phyloP scores from a whole-genome alignment of 2,797 vertebrate species.

The Gymnothorax javanicus region DNA sequence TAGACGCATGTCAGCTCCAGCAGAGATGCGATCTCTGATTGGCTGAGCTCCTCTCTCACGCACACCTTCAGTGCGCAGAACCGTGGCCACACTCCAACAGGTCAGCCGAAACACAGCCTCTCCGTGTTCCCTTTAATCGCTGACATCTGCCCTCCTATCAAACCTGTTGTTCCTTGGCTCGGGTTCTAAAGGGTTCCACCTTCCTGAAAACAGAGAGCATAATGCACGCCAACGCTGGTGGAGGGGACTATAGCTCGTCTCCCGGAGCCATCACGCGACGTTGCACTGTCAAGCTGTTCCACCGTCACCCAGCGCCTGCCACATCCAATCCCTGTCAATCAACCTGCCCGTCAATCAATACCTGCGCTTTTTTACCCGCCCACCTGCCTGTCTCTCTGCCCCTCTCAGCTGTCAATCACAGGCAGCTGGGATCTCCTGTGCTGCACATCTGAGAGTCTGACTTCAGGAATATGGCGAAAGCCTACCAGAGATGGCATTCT shows the following conservation, averaged over 20 bases:
- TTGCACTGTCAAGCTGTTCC: background rate
- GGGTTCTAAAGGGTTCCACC: background rate
- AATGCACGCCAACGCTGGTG: background rate
- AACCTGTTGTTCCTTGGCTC: background rate
- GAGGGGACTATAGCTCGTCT: background rate
- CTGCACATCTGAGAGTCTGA: background rate
- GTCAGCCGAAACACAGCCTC: background rate
- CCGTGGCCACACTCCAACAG: background rate
- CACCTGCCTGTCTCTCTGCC: slow-evolving; percentile 62
- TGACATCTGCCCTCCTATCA: background rate
- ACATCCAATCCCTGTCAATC: slow-evolving; percentile 71
- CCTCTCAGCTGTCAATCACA: slow-evolving; percentile 71
- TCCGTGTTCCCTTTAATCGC: background rate
- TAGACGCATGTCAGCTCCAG: too few species aligned
- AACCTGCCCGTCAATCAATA: slow-evolving; percentile 71
- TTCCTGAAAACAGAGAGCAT: background rate
- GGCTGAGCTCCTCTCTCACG: background rate
- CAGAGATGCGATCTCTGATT: too few species aligned
- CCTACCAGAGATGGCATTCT: background rate
- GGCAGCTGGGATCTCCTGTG: slow-evolving; percentile 48
- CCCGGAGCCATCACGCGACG: background rate
- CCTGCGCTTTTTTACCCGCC: slow-evolving; percentile 52
- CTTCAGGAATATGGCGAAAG: background rate
- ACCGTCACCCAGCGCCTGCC: slow-evolving; percentile 51
- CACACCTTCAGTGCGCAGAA: background rate